Evolutionary conservation across 35 echinoderm and acorn worm genomes (phyloP), one percentile per base, ranked within the genome.

Genomic region (Heliocidaris tuberculata): DNA sequence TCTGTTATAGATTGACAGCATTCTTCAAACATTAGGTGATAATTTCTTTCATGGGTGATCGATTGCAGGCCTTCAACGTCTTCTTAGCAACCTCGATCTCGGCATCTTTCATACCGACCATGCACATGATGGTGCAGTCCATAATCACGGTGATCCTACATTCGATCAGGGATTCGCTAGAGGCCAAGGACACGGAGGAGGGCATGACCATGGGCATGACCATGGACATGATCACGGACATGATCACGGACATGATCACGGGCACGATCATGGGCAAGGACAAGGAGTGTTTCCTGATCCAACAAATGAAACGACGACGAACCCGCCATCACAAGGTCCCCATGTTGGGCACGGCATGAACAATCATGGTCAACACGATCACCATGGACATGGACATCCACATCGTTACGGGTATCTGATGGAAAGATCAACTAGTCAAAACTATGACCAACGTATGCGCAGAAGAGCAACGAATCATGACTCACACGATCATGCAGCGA

Each of bases 31-130:
- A 56, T 56, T 56, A 10, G 52, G 15, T 10, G 11, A 2, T 56
- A 56, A 11, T 15, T 56, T 13, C 52, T 78, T 78, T 8, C 21
- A 78, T 78, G 21, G 5, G 19, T 78, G 65, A 78, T 19, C 21
- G 7, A 78, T 78, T 59, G 91, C 50, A 93, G 91, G 91, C 19
- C 48, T 93, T 59, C 48, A 93, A 29, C 91, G 91, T 48, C 29
- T 93, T 12, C 50, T 93, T 24, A 15, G 47, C 47, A 59, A 0
- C 11, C 31, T 93, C 91, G 50, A 59, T 48, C 47, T 93, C 91
- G 91, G 91, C 21, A 56, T 21, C 13, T 49, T 31, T 31, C 91
- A 47, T 2, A 47, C 91, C 31, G 91, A 93, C 9, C 91, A 52
- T 0, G 5, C 91, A 48, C 5, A 13, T 21, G 91, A 93, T 4